phyloP scores from a whole-genome alignment of 2,797 vertebrate genomes.

The Coendou prehensilis region DNA sequence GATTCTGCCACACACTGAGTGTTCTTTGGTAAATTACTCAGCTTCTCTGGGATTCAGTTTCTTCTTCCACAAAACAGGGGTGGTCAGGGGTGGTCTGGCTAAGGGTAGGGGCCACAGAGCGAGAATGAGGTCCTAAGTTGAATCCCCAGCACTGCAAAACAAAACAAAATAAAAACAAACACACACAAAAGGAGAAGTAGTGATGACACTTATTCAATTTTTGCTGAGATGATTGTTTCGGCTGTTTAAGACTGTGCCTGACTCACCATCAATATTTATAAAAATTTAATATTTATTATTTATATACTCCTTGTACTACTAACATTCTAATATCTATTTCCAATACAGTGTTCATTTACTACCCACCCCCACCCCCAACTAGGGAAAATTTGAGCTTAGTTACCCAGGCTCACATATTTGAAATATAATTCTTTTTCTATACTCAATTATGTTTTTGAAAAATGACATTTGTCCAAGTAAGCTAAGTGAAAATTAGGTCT shows the following conservation, averaged over 20 bases:
- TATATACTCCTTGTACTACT: background rate
- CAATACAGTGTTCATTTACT: background rate
- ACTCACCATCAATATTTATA: background rate
- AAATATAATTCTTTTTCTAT: background rate
- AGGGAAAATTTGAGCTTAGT: background rate
- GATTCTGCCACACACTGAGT: background rate
- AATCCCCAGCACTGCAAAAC: background rate
- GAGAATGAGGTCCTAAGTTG: background rate
- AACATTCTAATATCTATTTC: background rate
- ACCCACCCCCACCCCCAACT: rapidly evolving
- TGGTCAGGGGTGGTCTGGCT: too few species aligned
- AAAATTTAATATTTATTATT: background rate
- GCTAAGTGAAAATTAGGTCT: background rate
- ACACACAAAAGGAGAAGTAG: background rate
- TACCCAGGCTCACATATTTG: background rate
- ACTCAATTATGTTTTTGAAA: background rate
- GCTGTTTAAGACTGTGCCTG: background rate
- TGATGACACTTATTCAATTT: background rate
- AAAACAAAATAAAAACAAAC: background rate
- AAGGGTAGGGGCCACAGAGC: too few species aligned
- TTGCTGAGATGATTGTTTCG: background rate
- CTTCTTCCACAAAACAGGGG: background rate
- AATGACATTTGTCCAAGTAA: background rate
- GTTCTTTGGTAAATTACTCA: background rate
- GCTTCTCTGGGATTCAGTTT: background rate